Evolutionary conservation across 2,888 invertebrate genomes (phyloP).

Genomic region (Holacanthella duospinosa): DNA sequence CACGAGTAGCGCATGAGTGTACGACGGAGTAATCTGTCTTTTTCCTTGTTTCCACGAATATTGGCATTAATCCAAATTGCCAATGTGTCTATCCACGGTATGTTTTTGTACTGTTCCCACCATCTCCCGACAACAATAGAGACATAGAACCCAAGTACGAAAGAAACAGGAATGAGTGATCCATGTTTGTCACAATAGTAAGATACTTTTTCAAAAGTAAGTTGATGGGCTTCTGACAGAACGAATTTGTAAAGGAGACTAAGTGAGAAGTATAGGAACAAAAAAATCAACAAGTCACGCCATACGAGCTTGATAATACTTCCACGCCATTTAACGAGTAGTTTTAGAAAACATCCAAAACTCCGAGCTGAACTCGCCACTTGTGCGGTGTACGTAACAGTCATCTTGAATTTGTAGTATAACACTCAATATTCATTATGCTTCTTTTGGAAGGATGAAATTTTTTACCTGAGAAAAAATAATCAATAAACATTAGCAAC

Average conservation of each 20-base stretch:
- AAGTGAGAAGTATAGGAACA: slow-evolving; percentile 64
- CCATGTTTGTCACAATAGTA: slow-evolving; percentile 76
- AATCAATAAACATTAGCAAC: too few relatives aligned
- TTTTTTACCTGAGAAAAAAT: too few relatives aligned
- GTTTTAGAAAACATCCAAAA: slow-evolving; percentile 37
- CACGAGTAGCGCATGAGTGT: background rate
- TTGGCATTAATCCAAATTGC: slow-evolving; percentile 74
- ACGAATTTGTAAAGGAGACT: slow-evolving; percentile 65
- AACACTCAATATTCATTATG: too few relatives aligned
- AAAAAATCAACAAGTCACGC: slow-evolving; percentile 72
- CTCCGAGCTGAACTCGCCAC: slow-evolving; percentile 6
- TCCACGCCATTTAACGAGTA: slow-evolving; percentile 67
- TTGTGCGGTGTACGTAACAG: background rate
- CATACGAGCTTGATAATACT: slow-evolving; percentile 91
- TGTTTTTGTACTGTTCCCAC: slow-evolving; percentile 74
- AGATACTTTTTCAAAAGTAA: slow-evolving; percentile 69
- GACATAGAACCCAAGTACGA: slow-evolving; percentile 89
- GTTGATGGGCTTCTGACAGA: slow-evolving; percentile 56
- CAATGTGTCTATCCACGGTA: slow-evolving; percentile 77
- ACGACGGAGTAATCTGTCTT: background rate
- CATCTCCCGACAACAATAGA: slow-evolving; percentile 84
- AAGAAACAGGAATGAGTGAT: slow-evolving; percentile 79
- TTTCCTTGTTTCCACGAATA: slow-evolving; percentile 57
- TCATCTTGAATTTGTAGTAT: too few relatives aligned
- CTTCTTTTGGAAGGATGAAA: too few relatives aligned